Percentiles rank a stretch among this genome's conserved stretches.
These are phyloP conservation scores for Anomalospiza imberbis DNA, from an alignment of 2,797 vertebrate species.

Conservation along the genomic window DNA sequence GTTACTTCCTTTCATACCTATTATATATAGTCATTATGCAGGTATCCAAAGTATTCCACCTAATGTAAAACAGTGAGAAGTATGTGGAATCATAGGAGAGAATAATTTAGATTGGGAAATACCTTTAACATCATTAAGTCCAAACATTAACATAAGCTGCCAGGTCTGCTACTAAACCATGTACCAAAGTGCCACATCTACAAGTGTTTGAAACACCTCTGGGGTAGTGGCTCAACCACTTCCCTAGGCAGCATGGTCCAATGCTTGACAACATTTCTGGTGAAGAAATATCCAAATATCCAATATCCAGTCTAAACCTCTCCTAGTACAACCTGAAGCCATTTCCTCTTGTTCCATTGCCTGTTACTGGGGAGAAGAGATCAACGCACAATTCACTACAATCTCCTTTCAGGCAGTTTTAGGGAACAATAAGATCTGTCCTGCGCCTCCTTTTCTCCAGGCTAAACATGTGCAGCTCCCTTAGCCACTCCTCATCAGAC, in stretches of 20 bases:
- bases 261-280: neutral
- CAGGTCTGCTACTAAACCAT: neutral
- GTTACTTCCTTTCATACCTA: neutral
- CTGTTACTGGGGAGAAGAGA: neutral
- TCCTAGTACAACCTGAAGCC: neutral
- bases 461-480: rapidly evolving
- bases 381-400: rapidly evolving
- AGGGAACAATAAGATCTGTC: neutral
- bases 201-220: neutral
- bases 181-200: neutral
- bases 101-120: neutral
- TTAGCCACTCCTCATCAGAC: neutral
- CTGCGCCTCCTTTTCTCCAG: neutral
- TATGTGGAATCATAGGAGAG: neutral
- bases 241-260: neutral
- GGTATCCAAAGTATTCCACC: neutral
- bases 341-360: neutral
- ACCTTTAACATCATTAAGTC: neutral
- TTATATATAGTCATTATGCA: neutral
- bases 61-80: neutral
- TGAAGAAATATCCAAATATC: neutral
- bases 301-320: neutral
- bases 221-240: neutral
- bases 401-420: neutral
- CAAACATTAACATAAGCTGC: neutral